Evolutionary conservation across 2,797 vertebrate species (phyloP), one percentile per base, ranked within the genome.

Genomic region (Cetoscarus ocellatus): DNA sequence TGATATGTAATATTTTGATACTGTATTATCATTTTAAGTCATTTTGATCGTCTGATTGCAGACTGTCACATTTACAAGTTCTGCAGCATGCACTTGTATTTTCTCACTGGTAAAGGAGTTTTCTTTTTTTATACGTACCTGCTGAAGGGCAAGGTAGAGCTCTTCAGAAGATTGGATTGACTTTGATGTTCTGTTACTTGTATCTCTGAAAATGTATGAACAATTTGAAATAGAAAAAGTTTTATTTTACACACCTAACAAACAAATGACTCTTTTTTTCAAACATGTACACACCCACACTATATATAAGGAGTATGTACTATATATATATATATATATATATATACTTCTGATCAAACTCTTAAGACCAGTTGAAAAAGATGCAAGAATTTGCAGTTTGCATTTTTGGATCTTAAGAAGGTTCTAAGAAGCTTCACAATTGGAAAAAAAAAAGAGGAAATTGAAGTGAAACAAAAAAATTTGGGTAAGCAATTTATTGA

Each of bases 1-100:
- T 92, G 85, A 90, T 91, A 91, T 92, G 93, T 94, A 88, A 92
- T 93, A 94, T 94, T 95, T 95, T 95, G 93, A 87, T 94, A 94
- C 93, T 88, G 90, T 94, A 89, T 93, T 86, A 91, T 93, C 88
- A 90, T 87, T 87, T 88, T 90, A 79, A 93, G 91, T 92, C 77
- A 90, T 91, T 93, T 93, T 92, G 89, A 90, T 92, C 93, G 92
- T 93, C 75, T 93, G 88, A 87, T 93, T 91, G 91, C 86, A 86
- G 84, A 88, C 75, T 64, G 91, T 90, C 88, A 83, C 78, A 67
- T 82, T 90, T 92, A 91, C 89, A 91, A 77, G 80, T 90, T 94
- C 88, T 90, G 90, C 92, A 92, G 94, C 94, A 95, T 95, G 94
- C 93, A 88, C 90, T 93, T 91, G 81, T 81, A 78, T 86, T 90